Evolutionary conservation across 2,797 vertebrate species (phyloP), one percentile per base, ranked within the genome.

Genomic region (Otolemur crassicaudatus): DNA sequence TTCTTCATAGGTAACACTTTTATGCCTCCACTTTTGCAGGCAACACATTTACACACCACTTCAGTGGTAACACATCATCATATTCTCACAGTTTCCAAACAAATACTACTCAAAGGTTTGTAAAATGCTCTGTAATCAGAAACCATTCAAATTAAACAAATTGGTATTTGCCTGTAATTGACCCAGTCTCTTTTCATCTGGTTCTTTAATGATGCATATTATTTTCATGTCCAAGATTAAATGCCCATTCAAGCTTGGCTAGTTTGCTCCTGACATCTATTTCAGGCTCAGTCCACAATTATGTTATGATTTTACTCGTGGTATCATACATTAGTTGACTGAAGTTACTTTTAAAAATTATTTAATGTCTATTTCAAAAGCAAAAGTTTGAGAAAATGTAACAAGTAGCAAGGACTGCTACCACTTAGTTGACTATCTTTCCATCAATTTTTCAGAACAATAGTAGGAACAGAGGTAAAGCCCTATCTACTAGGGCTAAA

Each of bases 101-200:
- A 96, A 67, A 22, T 75, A 22, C 23, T 76, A 77, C n/a, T 95
- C 84, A 79, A 17, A 63, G 31, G 27, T 86, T 34, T 94, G 22
- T 3, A 91, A 91, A 75, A 56, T 75, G 25, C 12, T 69, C 80
- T 96, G 72, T 34, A 92, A 95, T 93, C 97, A 96, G 93, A 96
- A 96, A 73, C 90, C 2, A 3, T 94, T 94, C 77, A 97, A 97
- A 97, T 96, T 94, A 98, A 98, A 53, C 76, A 69, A 97, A 87
- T 27, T 89, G 22, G 20, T 91, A 85, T 97, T 97, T 97, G 61
- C 34, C 81, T 93, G 20, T 81, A 95, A 96, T 93, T 83, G 58
- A 91, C 27, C 80, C 46, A 79, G 40, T 94, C 56, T 65, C 80
- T 90, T 91, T 91, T 65, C 67, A 87, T 87, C 85, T 40, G 87